Evolutionary conservation across 2,113 vertebrate species (phyloP).

Genomic region (Gadus chalcogrammus): DNA sequence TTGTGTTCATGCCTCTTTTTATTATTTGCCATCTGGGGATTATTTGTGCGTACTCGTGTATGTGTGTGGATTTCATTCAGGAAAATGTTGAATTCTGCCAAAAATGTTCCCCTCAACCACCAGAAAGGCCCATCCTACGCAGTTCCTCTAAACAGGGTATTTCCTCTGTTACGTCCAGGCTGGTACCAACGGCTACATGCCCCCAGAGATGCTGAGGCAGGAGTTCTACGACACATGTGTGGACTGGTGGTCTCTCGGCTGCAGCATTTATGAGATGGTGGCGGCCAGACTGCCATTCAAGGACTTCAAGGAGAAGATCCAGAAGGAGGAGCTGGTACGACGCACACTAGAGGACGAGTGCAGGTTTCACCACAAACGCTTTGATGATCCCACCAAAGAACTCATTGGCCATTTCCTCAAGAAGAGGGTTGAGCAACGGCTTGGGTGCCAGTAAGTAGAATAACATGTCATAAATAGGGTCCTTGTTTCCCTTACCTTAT

Average conservation of each 20-base stretch:
- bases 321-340: constrained; percentile 78
- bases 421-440: constrained; percentile 75
- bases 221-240: constrained; percentile 79
- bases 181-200: constrained; percentile 89
- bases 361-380: constrained; percentile 76
- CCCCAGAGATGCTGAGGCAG: constrained; percentile 84
- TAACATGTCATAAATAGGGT: neutral
- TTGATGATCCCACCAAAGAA: constrained; percentile 76
- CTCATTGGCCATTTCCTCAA: constrained; percentile 80
- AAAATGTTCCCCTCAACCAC: too few relatives aligned
- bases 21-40: too few relatives aligned
- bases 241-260: constrained; percentile 91
- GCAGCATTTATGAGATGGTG: constrained; percentile 88
- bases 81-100: too few relatives aligned
- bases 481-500: neutral
- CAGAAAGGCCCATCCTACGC: neutral
- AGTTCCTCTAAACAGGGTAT: neutral
- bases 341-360: constrained; percentile 83
- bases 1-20: too few relatives aligned
- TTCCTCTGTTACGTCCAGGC: constrained; percentile 64
- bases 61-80: too few relatives aligned
- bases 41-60: too few relatives aligned
- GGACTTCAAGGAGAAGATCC: constrained; percentile 83
- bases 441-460: constrained; percentile 80
- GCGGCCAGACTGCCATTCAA: constrained; percentile 83